Evolutionary conservation across 2,888 invertebrate species (phyloP).

Genomic region (Parnassius glacialis): DNA sequence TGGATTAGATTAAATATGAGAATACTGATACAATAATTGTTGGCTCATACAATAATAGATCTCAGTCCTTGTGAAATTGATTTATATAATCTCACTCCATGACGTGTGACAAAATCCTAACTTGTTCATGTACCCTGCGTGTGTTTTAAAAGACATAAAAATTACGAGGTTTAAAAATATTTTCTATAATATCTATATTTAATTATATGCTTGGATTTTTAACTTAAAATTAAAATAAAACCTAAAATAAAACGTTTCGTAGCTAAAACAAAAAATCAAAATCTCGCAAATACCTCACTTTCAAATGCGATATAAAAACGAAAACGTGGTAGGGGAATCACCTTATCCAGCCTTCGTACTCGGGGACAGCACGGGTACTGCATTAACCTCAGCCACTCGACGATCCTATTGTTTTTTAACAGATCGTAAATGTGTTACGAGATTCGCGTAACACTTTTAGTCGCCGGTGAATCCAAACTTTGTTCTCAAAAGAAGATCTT

Average conservation of each 20-base stretch:
- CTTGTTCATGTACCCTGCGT: no score
- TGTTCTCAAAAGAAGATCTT: conserved; percentile 19
- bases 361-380: conserved; percentile 29
- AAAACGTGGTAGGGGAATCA: conserved; percentile 26
- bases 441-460: conserved; percentile 40
- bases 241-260: not conserved
- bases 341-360: conserved; percentile 27
- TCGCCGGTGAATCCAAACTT: conserved; percentile 25
- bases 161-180: no score
- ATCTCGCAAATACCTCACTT: not conserved
- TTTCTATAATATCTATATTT: no score
- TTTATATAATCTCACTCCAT: no score
- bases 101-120: no score
- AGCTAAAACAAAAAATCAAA: not conserved
- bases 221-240: no score
- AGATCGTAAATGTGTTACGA: conserved; percentile 60
- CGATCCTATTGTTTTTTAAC: conserved; percentile 60
- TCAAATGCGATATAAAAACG: not conserved
- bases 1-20: not conserved
- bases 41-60: no score
- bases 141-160: no score
- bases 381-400: conserved; percentile 43
- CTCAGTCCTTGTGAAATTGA: no score
- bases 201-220: no score
- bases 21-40: no score